Base-by-base conservation (phyloP, 2,888 invertebrate genomes). In the Apamea monoglypha region DNA sequence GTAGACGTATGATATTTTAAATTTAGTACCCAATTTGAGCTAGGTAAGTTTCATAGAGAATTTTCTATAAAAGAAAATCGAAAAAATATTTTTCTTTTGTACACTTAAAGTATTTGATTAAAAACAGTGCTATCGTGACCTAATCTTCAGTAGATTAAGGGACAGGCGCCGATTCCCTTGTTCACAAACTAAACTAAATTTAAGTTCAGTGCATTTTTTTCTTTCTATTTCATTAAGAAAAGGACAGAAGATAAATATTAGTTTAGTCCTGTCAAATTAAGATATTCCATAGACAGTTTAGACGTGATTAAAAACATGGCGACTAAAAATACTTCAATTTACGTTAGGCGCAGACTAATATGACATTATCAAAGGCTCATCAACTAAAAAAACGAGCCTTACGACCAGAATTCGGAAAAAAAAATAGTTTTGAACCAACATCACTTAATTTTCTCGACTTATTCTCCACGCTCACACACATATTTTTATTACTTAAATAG, bases 1-100 rank as follows among this genome's bases (percentile, higher is more conserved):
- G 21, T 67, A 70, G 50, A 85, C 70, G 44, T 79, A 66, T 74
- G 75, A 74, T 53, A 21, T 53, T 78, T 78, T 59, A 66, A 61
- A 68, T 36, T 36, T 56, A 64, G 53, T 18, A 29, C n/a, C n/a
- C 36, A 53, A 74, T 73, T 69, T 47, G 0, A 71, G n/a, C 6
- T 66, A 73, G 67, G 63, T 74, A 44, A 44, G 6, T 68, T 56
- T 40, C 12, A 70, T 59, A n/a, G 10, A 67, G 32, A 71, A 18
- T 12, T 56, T 6, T 56, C 7, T 53, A 2, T 53, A 6, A 50
- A 44, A 50, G 32, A 70, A 76, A 53, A 81, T 66, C 1, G n/a
- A 36, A 36, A 29, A 25, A 0, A 7, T 8, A 32, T 80, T 80
- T 36, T 80, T 78, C 32, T 78, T 69, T 69, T 56, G 66, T 47